Base-by-base conservation (phyloP, 2,797 vertebrate genomes). In the Emydoidea blandingii region DNA sequence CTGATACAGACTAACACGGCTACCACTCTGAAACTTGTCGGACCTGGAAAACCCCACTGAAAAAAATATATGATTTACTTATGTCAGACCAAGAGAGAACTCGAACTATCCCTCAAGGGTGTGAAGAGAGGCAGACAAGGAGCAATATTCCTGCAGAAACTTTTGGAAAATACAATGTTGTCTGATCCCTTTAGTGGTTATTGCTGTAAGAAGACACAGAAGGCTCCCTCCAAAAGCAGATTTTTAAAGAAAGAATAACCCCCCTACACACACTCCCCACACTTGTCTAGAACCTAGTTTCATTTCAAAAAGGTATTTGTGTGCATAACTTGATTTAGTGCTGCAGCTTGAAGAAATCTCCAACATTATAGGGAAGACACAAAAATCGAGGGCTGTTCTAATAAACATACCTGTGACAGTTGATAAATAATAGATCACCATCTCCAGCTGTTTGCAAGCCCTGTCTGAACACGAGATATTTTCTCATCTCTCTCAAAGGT, bases 381-480 rank as follows among this genome's bases (percentile, higher is more conserved):
- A 59, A 86, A 83, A 89, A 86, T 23, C 86, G 82, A 25, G 0
- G 14, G 37, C 92, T 83, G 34, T 89, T 85, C 34, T 49, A 83
- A 56, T 81, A 27, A 34, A 79, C 52, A 95, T 90, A 44, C 37
- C 84, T 93, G 86, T n/a, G 81, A 0, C 6, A 6, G 34, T 92
- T 96, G 96, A 97, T 90, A 93, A 97, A 93, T 83, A 90, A 41
- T 96, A 97, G 93, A 97, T 83, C 94, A 83, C n/a, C 76, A 91
- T 89, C 89, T 81, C 53, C 80, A 90, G 88, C 88, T 94, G 89
- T 90, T 91, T 93, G 91, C 6, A 41, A 44, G 89, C 41, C 79
- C 82, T 56, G 65, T 68, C 93, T 90, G 85, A 94, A 79, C 74
- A 91, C 54, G 90, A 93, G n/a, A 88, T 90, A 96, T 96, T 97